These are phyloP conservation scores for Indicator maculatus DNA, from an alignment of 2,113 vertebrate genomes.

Conservation along the genomic window DNA sequence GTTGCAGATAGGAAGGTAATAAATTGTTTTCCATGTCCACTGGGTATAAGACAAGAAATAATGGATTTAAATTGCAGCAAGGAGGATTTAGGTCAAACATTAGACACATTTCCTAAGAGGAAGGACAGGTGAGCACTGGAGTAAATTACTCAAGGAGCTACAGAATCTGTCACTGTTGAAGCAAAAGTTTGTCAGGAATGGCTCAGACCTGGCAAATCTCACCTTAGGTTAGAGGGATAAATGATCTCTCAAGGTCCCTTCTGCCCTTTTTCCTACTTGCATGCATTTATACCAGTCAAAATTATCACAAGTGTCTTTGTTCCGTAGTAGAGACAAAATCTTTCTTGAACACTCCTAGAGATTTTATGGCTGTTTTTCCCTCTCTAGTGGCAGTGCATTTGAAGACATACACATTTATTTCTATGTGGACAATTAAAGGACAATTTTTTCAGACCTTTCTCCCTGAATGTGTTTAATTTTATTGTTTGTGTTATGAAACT, in stretches of 20 bases:
- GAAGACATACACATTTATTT: not conserved
- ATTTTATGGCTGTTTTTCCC: not conserved
- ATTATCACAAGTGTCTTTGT: not conserved
- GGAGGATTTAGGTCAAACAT: conserved; percentile 60
- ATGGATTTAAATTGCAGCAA: conserved; percentile 65
- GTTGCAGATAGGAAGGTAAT: conserved; percentile 72
- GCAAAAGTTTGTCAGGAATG: not conserved
- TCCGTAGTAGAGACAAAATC: not conserved
- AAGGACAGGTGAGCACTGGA: conserved; percentile 66
- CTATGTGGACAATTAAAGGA: not conserved
- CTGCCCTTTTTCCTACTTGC: not conserved
- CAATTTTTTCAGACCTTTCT: not conserved
- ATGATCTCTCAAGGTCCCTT: not conserved
- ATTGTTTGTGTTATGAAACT: not conserved
- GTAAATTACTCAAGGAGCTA: conserved; percentile 39
- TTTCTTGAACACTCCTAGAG: not conserved
- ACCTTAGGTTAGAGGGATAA: not conserved
- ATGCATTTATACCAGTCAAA: not conserved
- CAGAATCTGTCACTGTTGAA: not conserved
- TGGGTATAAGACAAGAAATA: conserved; percentile 68
- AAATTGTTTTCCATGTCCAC: conserved; percentile 69
- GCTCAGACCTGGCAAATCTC: conserved; percentile 16
- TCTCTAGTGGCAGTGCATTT: not conserved
- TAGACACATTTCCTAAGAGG: conserved; percentile 27
- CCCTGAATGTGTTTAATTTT: not conserved